Base-by-base conservation (phyloP, 2,888 invertebrate genomes). In the Neoscelio sp. region DNA sequence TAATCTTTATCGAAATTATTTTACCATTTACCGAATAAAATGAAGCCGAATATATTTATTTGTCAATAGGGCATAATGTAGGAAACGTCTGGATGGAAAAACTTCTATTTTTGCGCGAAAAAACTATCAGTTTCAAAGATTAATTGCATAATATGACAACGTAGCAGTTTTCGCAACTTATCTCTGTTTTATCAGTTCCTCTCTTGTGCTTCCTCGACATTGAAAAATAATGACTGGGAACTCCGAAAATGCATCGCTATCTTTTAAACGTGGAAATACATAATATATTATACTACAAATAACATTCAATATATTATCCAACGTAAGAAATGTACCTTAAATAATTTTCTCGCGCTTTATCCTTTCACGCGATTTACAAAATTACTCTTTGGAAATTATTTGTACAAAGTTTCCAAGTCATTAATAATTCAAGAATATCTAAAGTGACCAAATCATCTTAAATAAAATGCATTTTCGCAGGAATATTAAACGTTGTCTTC, bases 141-240 rank as follows among this genome's bases (percentile, higher is more conserved):
- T 65, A 71, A 70, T 77, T 77, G 71, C 77, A 58, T 77, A 77
- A 77, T 70, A 65, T 58, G 65, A 71, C 71, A 77, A 71, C 77
- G 71, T 60, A 40, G 77, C 77, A 77, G 77, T 77, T 77, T 77
- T 77, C 71, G 56, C 71, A 38, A 71, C 65, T 77, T 77, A 77
- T 77, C 67, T 75, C 30, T 60, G 67, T 75, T 75, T 75, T 75
- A 75, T 75, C 75, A 76, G 68, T 76, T 68, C 68, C 76, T 76
- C 76, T 76, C 68, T 42, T 46, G 35, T 15, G 65, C 65, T 77
- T 77, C 71, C 77, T 58, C 71, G 70, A 77, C 77, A 71, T 77
- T 77, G 77, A 71, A 77, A 77, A 77, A 71, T 77, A 77, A 77
- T 77, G 65, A 71, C 71, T 77, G 62, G 65, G 64, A 64, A 65